Evolutionary conservation across 2,113 vertebrate species (phyloP), one percentile per base, ranked within the genome.

Genomic region (Chaetodon auriga): DNA sequence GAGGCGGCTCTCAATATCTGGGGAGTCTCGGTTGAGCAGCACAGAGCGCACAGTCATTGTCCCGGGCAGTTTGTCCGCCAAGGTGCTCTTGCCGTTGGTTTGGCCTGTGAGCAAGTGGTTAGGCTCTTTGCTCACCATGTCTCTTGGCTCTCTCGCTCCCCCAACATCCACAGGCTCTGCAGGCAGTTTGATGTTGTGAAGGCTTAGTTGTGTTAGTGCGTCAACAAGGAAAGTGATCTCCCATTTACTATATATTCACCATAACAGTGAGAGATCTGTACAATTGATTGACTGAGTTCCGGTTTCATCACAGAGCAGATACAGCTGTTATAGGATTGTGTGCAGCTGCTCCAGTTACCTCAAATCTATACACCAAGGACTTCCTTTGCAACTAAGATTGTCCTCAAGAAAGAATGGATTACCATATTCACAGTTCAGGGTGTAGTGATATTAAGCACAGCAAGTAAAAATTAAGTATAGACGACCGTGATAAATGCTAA

Each of bases 91-190:
- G 91, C 90, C 84, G 78, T 93, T 93, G 83, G 85, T 87, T 81
- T 92, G 93, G 77, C 93, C 89, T 65, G 90, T 93, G 84, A 94
- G 93, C 91, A 94, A 62, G 83, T 95, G 92, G 66, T 87, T 89
- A 53, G 95, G 89, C 91, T 96, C 94, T 46, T 96, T 95, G 94
- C 96, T 96, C 91, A 96, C 95, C 96, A 97, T 96, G 82, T 91
- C 91, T 88, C 78, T 68, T 75, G 83, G 54, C 36, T 81, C 70
- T 83, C 78, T 82, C 45, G 72, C 62, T 48, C 79, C 88, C 85
- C 85, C 90, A 86, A 90, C 93, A 94, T 94, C 90, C 91, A 93
- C 80, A 92, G 81, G 68, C 89, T 91, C 84, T 78, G 83, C 71
- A 75, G 90, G 85, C 83, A 89, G 83, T 81, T 87, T 89, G 69